Evolutionary conservation across 1,140 invertebrate genomes (phyloP).

Genomic region (Trypoxylus dichotomus): DNA sequence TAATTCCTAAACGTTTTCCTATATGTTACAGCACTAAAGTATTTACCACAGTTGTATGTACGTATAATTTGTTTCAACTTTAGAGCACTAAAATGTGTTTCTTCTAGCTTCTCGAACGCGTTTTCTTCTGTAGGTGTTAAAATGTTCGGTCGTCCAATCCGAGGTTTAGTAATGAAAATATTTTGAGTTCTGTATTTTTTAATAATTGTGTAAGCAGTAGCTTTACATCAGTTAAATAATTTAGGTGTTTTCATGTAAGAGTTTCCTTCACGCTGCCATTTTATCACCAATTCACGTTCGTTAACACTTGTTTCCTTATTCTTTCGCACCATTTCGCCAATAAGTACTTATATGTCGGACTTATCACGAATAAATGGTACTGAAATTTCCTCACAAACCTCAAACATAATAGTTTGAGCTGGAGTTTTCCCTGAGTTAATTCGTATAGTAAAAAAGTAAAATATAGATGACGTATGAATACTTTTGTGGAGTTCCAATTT

Average conservation of each 20-base stretch:
- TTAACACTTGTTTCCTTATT: too few species aligned
- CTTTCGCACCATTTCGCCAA: background rate
- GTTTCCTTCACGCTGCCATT: background rate
- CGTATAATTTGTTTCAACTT: background rate
- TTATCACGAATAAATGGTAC: background rate
- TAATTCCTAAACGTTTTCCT: background rate
- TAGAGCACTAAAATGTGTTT: too few species aligned
- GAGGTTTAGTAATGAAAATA: background rate
- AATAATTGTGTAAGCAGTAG: background rate
- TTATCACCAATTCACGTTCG: background rate
- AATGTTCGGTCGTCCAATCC: background rate
- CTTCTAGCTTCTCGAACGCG: background rate
- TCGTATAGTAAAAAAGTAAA: background rate
- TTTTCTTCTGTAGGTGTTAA: background rate
- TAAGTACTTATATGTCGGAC: background rate
- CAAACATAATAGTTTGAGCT: too few species aligned
- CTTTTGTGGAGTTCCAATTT: too few species aligned
- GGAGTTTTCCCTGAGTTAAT: background rate
- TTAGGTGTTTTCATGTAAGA: background rate
- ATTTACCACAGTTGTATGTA: background rate
- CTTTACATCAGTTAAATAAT: background rate
- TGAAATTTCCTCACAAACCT: background rate
- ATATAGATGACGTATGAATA: too few species aligned
- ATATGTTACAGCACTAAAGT: background rate
- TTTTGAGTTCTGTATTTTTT: conserved; percentile 6